A percentile compares a stretch with the other conserved stretches of the same genome.
These are phyloP conservation scores for Erpobdella octoculata DNA, from an alignment of 2,888 invertebrate genomes.

Conservation along the genomic window DNA sequence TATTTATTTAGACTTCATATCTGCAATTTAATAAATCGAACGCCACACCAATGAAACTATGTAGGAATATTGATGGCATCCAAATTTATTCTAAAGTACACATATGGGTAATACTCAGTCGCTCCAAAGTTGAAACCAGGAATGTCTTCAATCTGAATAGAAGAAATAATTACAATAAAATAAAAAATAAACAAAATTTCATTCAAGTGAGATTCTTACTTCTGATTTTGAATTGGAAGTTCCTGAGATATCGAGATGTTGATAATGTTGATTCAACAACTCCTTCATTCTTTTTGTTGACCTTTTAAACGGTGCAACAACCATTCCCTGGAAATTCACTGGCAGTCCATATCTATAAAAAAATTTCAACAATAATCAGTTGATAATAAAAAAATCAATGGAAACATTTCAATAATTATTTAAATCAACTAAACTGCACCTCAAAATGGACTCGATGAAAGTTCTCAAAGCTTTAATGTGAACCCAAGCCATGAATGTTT, in stretches of 20 bases:
- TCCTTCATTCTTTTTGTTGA: constrained; percentile 60
- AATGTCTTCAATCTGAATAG: constrained; percentile 63
- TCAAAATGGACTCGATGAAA: constrained; percentile 95
- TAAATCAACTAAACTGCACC: constrained; percentile 57
- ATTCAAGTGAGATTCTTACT: neutral
- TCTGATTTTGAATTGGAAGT: constrained; percentile 48
- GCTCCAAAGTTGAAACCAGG: constrained; percentile 76
- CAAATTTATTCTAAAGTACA: constrained; percentile 82
- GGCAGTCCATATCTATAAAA: constrained; percentile 84
- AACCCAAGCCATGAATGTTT: constrained; percentile 96
- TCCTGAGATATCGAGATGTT: constrained; percentile 88
- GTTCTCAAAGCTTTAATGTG: constrained; percentile 96
- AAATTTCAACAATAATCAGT: neutral
- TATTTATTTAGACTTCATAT: too few species aligned
- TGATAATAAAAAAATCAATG: neutral
- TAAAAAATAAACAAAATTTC: neutral
- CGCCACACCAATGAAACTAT: too few species aligned
- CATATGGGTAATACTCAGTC: constrained; percentile 93
- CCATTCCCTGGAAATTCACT: constrained; percentile 95
- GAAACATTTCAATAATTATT: neutral
- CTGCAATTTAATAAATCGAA: too few species aligned
- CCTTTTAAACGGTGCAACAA: constrained; percentile 79
- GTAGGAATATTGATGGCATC: constrained; percentile 33
- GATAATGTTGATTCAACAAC: constrained; percentile 78
- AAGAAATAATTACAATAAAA: neutral